Evolutionary conservation across 2,888 invertebrate genomes (phyloP).

Genomic region (Celastrina argiolus): DNA sequence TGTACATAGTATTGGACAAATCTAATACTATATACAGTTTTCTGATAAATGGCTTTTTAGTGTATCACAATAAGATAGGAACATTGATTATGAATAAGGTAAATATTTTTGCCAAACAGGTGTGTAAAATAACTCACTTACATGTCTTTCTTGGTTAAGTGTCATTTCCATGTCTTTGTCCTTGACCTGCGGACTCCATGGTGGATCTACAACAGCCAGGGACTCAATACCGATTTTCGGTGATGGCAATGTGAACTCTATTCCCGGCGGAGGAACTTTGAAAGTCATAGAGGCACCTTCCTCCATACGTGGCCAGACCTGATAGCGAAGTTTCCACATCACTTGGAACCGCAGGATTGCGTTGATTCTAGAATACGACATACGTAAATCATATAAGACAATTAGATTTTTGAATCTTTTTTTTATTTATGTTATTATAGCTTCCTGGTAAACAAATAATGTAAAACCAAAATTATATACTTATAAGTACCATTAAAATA

Average conservation of each 20-base stretch:
- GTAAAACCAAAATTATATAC: too few relatives aligned
- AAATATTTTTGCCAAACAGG: too few relatives aligned
- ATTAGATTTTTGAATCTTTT: neutral
- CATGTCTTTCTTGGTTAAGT: conserved; percentile 97
- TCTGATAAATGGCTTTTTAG: too few relatives aligned
- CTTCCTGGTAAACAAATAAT: too few relatives aligned
- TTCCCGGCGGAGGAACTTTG: conserved; percentile 99
- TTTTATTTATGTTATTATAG: too few relatives aligned
- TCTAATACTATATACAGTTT: too few relatives aligned
- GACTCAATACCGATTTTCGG: conserved; percentile 98
- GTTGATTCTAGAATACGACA: conserved; percentile 55
- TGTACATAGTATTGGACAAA: too few relatives aligned
- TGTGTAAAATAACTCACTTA: conserved; percentile 75
- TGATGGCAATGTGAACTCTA: conserved; percentile 98
- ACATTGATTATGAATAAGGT: too few relatives aligned
- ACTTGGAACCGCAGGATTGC: conserved; percentile 87
- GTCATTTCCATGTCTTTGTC: conserved; percentile 99
- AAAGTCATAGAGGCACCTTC: conserved; percentile 96
- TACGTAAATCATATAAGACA: neutral
- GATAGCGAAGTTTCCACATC: conserved; percentile 97
- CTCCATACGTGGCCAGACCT: conserved; percentile 99
- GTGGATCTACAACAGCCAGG: conserved; percentile 96
- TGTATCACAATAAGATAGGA: too few relatives aligned
- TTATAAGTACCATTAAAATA: too few relatives aligned
- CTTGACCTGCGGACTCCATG: conserved; percentile 98